Evolutionary conservation across 1,140 invertebrate species (phyloP), one percentile per base, ranked within the genome.

Genomic region (Helicoverpa armigera): DNA sequence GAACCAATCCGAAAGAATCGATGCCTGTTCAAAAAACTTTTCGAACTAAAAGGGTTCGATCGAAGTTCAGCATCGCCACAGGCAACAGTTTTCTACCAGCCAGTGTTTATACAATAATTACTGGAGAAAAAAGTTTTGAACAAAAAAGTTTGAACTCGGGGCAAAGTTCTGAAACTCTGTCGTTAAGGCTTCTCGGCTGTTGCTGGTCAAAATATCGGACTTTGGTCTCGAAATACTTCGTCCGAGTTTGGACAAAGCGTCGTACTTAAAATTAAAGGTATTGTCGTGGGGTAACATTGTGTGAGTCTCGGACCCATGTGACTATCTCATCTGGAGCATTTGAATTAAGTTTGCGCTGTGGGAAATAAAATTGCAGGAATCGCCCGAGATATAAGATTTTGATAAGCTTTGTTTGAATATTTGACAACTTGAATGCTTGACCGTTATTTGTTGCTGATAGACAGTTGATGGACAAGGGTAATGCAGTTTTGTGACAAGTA

Each of bases 261-360:
- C 75, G n/a, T 77, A 67, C 23, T 67, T 77, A 77, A 77, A 77
- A 77, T 77, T 67, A 77, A 67, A 77, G 50, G 60, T 53, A 77
- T 77, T 77, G 75, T 77, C 11, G 13, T 13, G 50, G 48, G 18
- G n/a, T 7, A 43, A 18, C 60, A 77, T 54, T 77, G 61, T 67
- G 11, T 29, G 4, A 2, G 35, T 10, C n/a, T 31, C 31, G 43
- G 35, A 16, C 18, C n/a, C 50, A 16, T 72, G 23, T 31, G 69
- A 31, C 43, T 3, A 4, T 54, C 48, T 53, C 48, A 53, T 72
- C 50, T 72, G 69, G 69, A 53, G 13, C 50, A 72, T 69, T 69
- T 43, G 10, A 16, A 69, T 69, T 51, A 72, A 72, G 29, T 54
- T 31, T 72, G 16, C 14, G 18, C 53, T 70, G 48, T 53, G 18